Conservation (phyloP, 1,140 invertebrate species). For the Sycobia sp. region DNA sequence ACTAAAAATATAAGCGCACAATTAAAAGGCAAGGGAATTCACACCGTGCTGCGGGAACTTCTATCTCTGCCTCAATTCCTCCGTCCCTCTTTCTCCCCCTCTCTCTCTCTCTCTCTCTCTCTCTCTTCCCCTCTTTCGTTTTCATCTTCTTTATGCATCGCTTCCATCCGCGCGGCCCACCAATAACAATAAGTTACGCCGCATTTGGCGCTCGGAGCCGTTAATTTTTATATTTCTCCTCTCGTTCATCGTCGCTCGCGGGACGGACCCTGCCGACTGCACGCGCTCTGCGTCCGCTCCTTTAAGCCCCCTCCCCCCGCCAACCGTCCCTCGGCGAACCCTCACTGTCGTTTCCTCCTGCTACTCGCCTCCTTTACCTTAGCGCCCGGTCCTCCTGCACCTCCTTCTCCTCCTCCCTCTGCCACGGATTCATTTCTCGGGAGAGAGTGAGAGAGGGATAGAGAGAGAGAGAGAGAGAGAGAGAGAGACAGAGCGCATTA, state of each 20-base stretch:
- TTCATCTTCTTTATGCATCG: slow-evolving; percentile 34
- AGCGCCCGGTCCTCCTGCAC: slow-evolving; percentile 32
- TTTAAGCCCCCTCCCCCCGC: background rate
- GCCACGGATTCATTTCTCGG: slow-evolving; percentile 40
- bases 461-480: too few species aligned
- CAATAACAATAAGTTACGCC: slow-evolving; percentile 48
- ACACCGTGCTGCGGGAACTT: too few species aligned
- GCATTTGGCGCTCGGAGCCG: slow-evolving; percentile 44
- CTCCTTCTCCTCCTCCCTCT: too few species aligned
- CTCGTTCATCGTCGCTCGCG: slow-evolving; percentile 1
- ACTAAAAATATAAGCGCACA: background rate
- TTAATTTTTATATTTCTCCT: slow-evolving; percentile 46
- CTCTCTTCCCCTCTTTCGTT: too few species aligned
- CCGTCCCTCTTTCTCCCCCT: too few species aligned
- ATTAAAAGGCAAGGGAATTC: background rate
- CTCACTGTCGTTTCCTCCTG: too few species aligned
- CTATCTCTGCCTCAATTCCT: too few species aligned
- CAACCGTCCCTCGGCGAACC: too few species aligned
- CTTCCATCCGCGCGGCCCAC: slow-evolving; percentile 38
- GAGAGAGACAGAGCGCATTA: too few species aligned
- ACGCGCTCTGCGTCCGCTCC: background rate
- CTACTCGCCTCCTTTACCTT: slow-evolving; percentile 31
- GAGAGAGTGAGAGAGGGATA: too few species aligned
- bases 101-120: too few species aligned
- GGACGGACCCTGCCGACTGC: background rate